Conservation (phyloP, 2,113 vertebrate species). For the Chauna torquata region DNA sequence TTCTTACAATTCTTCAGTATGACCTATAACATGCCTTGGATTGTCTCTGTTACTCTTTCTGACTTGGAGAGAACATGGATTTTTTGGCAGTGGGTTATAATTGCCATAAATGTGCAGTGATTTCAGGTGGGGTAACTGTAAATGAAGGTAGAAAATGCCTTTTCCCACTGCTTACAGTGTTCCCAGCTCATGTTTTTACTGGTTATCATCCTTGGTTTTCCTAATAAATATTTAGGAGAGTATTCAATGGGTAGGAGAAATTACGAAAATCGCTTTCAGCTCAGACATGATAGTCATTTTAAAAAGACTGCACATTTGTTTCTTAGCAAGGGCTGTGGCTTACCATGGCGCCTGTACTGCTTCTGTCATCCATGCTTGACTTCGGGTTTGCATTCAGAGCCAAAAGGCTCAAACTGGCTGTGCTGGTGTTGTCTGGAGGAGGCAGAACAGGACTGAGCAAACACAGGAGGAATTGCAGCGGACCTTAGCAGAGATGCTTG, state of each 20-base stretch:
- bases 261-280: background rate
- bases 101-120: background rate
- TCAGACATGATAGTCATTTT: too few species aligned
- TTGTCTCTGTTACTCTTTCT: background rate
- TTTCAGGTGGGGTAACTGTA: background rate
- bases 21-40: background rate
- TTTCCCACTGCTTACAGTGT: background rate
- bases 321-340: background rate
- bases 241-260: background rate
- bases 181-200: background rate
- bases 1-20: background rate
- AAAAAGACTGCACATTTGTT: background rate
- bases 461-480: background rate
- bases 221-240: background rate
- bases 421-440: background rate
- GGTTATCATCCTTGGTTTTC: rapidly evolving
- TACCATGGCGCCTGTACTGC: rapidly evolving
- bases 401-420: background rate
- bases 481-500: background rate
- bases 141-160: background rate
- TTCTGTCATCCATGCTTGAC: rapidly evolving
- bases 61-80: rapidly evolving
- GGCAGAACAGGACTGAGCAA: background rate
- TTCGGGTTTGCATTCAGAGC: rapidly evolving
- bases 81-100: background rate